These are phyloP conservation scores for Haplochromis burtoni DNA, from an alignment of 2,113 vertebrate genomes.

Conservation along the genomic window DNA sequence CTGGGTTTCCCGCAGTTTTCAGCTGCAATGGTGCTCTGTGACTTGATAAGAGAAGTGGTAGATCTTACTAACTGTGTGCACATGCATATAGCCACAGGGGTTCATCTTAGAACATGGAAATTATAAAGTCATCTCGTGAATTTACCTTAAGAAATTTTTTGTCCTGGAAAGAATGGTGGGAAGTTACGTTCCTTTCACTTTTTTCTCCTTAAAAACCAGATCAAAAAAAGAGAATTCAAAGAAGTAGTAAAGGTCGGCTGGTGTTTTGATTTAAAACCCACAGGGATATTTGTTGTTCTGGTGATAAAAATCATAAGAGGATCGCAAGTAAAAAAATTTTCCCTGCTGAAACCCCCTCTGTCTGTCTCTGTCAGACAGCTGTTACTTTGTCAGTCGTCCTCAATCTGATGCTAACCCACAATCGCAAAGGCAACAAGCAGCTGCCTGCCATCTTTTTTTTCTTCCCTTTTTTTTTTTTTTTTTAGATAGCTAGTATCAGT, in stretches of 20 bases:
- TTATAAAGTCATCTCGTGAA: not conserved
- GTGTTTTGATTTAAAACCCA: not conserved
- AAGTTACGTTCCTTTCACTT: not conserved
- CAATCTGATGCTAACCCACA: not conserved
- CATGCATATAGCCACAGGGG: not conserved
- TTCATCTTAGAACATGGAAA: not conserved
- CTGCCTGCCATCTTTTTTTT: not conserved
- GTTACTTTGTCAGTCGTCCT: not conserved
- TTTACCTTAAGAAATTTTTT: not conserved
- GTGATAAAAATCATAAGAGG: not conserved
- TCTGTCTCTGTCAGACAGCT: conserved; percentile 4
- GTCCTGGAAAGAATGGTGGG: not conserved
- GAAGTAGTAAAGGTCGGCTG: not conserved
- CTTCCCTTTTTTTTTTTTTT: not conserved
- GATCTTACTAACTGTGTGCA: conserved; percentile 9
- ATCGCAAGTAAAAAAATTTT: not conserved
- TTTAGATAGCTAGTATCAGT: not conserved
- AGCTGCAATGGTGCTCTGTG: not conserved
- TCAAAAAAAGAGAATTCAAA: not conserved
- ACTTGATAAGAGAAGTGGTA: not conserved
- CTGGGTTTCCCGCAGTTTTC: not conserved
- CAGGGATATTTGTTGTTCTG: not conserved
- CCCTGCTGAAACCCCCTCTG: not conserved
- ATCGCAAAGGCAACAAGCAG: not conserved
- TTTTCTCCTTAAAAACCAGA: not conserved